Percentiles rank a stretch among this genome's conserved stretches.
Conservation (phyloP, 2,113 vertebrate genomes). For the Corydoras sp. region DNA sequence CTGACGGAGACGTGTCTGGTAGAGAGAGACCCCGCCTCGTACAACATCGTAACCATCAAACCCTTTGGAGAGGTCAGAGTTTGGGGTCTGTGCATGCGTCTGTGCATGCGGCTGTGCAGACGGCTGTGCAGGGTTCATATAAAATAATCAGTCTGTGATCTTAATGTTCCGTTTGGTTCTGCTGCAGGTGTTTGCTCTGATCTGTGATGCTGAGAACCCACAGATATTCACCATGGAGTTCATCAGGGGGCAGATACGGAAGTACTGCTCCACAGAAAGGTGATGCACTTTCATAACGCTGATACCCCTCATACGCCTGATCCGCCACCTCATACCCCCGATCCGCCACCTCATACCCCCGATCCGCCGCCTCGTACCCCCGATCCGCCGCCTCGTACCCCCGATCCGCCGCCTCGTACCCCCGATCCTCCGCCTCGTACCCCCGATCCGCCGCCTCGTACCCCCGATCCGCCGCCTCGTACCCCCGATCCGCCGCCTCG, state of each 20-base stretch:
- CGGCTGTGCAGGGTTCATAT: no score
- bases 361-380: no score
- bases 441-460: no score
- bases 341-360: no score
- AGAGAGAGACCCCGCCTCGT: constrained; percentile 92
- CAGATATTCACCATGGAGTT: constrained; percentile 96
- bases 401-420: no score
- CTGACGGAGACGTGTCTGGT: constrained; percentile 96
- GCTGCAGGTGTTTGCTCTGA: constrained; percentile 88
- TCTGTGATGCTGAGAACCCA: constrained; percentile 91
- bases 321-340: no score
- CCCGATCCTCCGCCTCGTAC: no score
- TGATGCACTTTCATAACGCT: constrained; percentile 46
- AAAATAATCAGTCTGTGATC: no score
- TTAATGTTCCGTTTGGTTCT: constrained; percentile 7
- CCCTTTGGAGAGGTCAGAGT: constrained; percentile 89
- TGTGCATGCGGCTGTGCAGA: not conserved
- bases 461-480: no score
- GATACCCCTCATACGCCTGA: not conserved
- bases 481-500: no score
- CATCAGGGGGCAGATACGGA: constrained; percentile 92
- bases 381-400: no score
- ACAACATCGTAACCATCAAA: constrained; percentile 95
- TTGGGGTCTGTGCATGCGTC: not conserved
- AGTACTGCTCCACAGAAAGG: constrained; percentile 96